Evolutionary conservation across 1,140 invertebrate species (phyloP), one percentile per base, ranked within the genome.

Genomic region (Ectropis grisescens): DNA sequence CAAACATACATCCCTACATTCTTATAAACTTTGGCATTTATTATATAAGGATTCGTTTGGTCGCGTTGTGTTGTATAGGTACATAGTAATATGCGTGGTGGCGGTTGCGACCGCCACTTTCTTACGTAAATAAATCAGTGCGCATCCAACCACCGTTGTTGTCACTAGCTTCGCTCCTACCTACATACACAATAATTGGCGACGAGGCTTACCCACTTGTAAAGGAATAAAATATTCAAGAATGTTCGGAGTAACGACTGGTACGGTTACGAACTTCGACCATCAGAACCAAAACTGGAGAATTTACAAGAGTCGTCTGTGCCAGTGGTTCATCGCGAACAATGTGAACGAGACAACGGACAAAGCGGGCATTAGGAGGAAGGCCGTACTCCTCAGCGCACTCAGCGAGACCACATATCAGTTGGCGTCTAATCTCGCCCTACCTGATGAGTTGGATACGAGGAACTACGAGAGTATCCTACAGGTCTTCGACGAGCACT

Each of bases 251-350:
- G 39, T 39, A 30, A 38, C 35, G 10, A 14, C 27, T 8, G 8
- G 8, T 19, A 4, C 8, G 16, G 16, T 19, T 19, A 8, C 16
- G 8, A 32, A 6, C 22, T 42, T 54, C 23, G 40, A 50, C 11
- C 47, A 55, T 13, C 31, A 43, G 19, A 10, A 22, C 2, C 36
- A 54, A 13, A 22, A 23, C 11, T 54, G 39, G 46, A 32, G 27
- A 10, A 39, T 27, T 6, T 47, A 37, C 23, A 55, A 38, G 28
- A 14, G 33, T n/a, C 35, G 48, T 11, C 13, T 54, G n/a, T 13
- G 16, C 6, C 51, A 54, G 29, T 57, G 43, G 39, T 53, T 49
- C 31, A 41, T 37, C 15, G 49, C 49, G 16, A 53, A 57, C 25
- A 39, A 52, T 11, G 47, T 57, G 6, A 25, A 14, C 13, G 28